Base-by-base conservation (phyloP, 2,797 vertebrate species). In the Poecile montanus region DNA sequence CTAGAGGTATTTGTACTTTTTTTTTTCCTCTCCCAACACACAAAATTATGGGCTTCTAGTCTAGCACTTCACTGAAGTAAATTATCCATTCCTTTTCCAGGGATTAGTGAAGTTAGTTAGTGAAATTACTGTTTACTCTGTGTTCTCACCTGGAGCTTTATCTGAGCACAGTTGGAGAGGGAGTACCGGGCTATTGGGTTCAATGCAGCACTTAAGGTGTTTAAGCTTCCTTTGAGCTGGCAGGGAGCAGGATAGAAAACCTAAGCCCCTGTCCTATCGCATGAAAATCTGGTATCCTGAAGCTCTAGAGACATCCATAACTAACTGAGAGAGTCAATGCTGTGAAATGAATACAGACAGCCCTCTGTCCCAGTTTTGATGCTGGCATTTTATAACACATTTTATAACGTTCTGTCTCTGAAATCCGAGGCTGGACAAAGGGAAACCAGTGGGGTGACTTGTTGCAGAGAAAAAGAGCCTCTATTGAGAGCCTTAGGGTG, bases 1-100 rank as follows among this genome's bases (percentile, higher is more conserved):
- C 97, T 99, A 85, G 99, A 99, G 99, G 99, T 99, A 96, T 93
- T 86, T 58, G 30, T 58, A 23, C 38, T 5, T 44, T 68, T 57
- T n/a, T 57, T 60, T 30, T 19, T 4, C 38, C 38, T 40, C 9
- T 16, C 9, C 20, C 56, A 44, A 2, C 18, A 9, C 76, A 38
- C 6, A 29, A 62, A 71, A 60, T 67, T 70, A 34, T 14, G 42
- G 15, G 4, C 72, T 93, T 91, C 45, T 77, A 20, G 13, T 71
- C 6, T 68, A 80, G 30, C 11, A 8, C 67, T 91, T 78, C 17
- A n/a, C 38, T 53, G 25, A 68, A 56, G 14, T 56, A 78, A 77
- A 68, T 90, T 60, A 34, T 16, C 56, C 8, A 57, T 77, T 23
- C 19, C 3, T 70, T 88, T 53, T 53, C 34, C 62, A 60, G 60